Conservation (phyloP, 92 coral and sea anemone species). For the Porites rus region DNA sequence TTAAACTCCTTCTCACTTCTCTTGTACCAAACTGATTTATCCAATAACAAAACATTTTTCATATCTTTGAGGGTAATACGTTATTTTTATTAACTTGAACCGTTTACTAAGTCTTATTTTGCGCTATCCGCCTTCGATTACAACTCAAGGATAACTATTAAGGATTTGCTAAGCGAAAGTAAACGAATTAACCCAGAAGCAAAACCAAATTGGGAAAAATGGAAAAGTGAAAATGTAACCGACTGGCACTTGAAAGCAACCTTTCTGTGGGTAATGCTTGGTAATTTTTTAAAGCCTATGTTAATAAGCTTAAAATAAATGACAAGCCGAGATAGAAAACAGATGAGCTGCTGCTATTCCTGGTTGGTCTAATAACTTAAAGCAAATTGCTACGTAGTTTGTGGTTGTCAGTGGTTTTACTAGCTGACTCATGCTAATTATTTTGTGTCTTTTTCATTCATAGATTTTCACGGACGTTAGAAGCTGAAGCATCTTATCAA, state of each 20-base stretch:
- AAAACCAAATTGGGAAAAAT: neutral
- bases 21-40: no score
- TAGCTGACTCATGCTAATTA: neutral
- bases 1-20: no score
- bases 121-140: no score
- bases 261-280: neutral
- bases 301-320: no score
- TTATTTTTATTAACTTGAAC: neutral
- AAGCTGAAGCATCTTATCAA: neutral
- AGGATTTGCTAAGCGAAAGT: neutral
- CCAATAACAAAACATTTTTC: neutral
- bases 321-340: neutral
- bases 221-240: neutral
- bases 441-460: conserved; percentile 12
- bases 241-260: neutral
- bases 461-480: conserved; percentile 5
- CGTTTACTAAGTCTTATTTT: neutral
- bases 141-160: neutral
- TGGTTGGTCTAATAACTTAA: neutral
- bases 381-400: neutral
- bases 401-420: neutral
- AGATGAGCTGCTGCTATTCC: neutral
- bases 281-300: neutral
- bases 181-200: neutral
- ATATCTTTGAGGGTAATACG: neutral